Percentiles rank a stretch among this genome's conserved stretches.
phyloP scores from a whole-genome alignment of 2,888 invertebrate genomes.

The Ceriagrion tenellum region DNA sequence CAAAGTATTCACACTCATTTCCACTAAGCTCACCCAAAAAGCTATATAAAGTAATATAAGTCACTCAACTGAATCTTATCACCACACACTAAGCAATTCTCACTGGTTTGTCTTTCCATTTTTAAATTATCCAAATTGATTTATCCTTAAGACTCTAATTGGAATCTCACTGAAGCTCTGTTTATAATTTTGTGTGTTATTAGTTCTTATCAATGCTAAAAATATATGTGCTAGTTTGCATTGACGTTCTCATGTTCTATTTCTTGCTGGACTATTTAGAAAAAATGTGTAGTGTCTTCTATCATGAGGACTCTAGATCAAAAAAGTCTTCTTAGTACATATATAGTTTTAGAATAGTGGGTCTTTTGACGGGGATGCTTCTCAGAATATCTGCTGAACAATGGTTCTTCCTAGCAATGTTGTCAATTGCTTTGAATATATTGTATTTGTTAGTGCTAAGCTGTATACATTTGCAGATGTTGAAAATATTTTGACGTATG shows the following conservation, averaged over 20 bases:
- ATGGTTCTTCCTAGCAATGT: too few species aligned
- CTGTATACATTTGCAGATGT: too few species aligned
- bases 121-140: too few species aligned
- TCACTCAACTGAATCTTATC: neutral
- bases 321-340: conserved; percentile 1
- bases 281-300: neutral
- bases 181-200: neutral
- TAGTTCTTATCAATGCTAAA: neutral
- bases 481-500: too few species aligned
- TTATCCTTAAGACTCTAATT: neutral
- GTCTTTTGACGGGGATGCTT: neutral
- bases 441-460: too few species aligned
- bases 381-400: neutral
- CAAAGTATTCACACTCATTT: conserved; percentile 5
- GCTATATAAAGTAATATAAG: neutral
- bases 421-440: too few species aligned
- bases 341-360: conserved; percentile 12
- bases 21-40: neutral
- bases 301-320: neutral
- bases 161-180: neutral
- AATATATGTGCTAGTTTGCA: neutral
- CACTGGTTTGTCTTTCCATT: neutral
- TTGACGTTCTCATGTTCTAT: neutral
- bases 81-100: neutral
- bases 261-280: neutral